Base-by-base conservation (phyloP, 2,888 invertebrate genomes). In the Scaptomyza caliginosa region DNA sequence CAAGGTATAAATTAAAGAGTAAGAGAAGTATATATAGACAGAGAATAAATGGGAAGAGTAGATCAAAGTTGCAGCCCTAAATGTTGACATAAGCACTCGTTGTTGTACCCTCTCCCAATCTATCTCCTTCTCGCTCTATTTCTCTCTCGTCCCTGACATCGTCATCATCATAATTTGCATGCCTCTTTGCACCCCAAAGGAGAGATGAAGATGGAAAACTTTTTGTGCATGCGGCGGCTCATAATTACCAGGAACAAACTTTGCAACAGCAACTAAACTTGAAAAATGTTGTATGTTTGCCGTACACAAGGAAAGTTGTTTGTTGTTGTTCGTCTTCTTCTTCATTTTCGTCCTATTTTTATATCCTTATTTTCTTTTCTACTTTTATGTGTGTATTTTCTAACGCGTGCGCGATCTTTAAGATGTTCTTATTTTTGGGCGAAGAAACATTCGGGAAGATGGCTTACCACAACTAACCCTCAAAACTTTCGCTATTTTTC, bases 401-500 rank as follows among this genome's bases (percentile, higher is more conserved):
- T 8, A 32, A 51, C 24, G 46, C 42, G 40, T 42, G 32, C 17
- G 24, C 46, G 30, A 38, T 28, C 63, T 64, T 56, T 48, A 57
- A 70, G 78, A 66, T 46, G 52, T 48, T 64, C 13, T 5, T 26
- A n/a, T 26, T 10, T 8, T 24, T 54, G 49, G 40, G 21, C 39
- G 54, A 51, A 54, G 43, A 43, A 54, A 58, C 59, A 71, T 62
- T 67, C 58, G 43, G 13, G 2, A 7, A 6, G 13, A 40, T 30
- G 36, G n/a, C n/a, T n/a, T n/a, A 30, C 52, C 34, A 59, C 64
- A 74, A 64, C 65, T 74, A 72, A 67, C 86, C 67, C 84, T 74
- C 68, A 63, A 64, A 88, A 88, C 72, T 83, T 88, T 85, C 65
- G 73, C 67, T 80, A 72, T 83, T 83, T 87, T 84, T 86, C 71